Conservation (phyloP, 2,888 invertebrate species). For the Ophion slaviceki region DNA sequence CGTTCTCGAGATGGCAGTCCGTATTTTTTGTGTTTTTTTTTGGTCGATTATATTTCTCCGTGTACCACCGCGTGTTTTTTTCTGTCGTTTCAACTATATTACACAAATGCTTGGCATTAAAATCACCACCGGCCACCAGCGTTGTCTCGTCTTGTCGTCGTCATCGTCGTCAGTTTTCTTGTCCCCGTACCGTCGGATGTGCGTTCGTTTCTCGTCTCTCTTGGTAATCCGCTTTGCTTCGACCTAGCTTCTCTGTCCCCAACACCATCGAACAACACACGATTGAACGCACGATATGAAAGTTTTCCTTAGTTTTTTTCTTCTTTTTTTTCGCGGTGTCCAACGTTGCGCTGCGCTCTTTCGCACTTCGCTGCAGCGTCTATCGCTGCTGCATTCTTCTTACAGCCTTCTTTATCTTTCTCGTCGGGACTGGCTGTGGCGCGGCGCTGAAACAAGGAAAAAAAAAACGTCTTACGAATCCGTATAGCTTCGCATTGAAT, state of each 20-base stretch:
- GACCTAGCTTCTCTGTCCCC: neutral
- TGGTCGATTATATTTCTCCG: slow-evolving; percentile 29
- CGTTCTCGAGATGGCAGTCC: slow-evolving; percentile 76
- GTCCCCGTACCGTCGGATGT: neutral
- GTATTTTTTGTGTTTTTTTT: slow-evolving; percentile 14
- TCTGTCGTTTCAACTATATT: slow-evolving; percentile 70
- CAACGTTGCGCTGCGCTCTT: slow-evolving; percentile 2
- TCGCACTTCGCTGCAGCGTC: slow-evolving; percentile 36
- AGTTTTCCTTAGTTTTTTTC: neutral
- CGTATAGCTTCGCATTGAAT: neutral
- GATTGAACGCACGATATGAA: slow-evolving; percentile 11
- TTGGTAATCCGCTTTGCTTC: neutral
- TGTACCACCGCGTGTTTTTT: slow-evolving; percentile 33
- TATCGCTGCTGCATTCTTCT: slow-evolving; percentile 81
- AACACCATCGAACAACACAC: slow-evolving; percentile 8
- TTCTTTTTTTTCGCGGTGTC: neutral
- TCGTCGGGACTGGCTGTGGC: slow-evolving; percentile 73
- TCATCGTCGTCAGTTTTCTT: slow-evolving; percentile 24
- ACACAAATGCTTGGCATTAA: slow-evolving; percentile 76
- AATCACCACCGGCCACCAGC: slow-evolving; percentile 35
- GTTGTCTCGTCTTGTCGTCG: slow-evolving; percentile 23
- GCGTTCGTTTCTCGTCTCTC: slow-evolving; percentile 12
- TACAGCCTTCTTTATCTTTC: slow-evolving; percentile 84
- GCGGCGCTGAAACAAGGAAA: slow-evolving; percentile 70
- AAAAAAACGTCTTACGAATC: slow-evolving; percentile 25